A percentile compares a stretch with the other conserved stretches of the same genome.
Conservation (phyloP, 2,797 vertebrate genomes). For the Benthosema pterotum region DNA sequence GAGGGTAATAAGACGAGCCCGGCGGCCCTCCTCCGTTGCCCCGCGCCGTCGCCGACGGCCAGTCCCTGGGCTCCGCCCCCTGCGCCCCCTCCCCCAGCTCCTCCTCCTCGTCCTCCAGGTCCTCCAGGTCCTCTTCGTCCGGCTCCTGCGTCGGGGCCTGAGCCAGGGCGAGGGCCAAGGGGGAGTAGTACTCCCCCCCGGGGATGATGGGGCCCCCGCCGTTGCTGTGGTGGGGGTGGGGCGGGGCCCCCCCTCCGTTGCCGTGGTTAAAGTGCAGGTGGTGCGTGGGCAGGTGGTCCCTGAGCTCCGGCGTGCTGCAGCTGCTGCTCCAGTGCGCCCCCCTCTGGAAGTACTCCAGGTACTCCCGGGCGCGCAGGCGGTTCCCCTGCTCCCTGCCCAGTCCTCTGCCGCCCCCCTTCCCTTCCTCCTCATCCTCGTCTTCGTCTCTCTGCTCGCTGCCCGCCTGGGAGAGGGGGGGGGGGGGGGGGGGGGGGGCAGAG, state of each 20-base stretch:
- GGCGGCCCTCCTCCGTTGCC: slow-evolving; percentile 75
- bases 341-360: slow-evolving; percentile 97
- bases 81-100: slow-evolving; percentile 75
- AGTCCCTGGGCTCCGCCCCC: slow-evolving; percentile 4
- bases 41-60: too few relatives aligned
- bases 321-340: slow-evolving; percentile 86
- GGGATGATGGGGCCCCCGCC: slow-evolving; percentile 77
- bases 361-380: slow-evolving; percentile 91
- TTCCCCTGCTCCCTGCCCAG: slow-evolving; percentile 89
- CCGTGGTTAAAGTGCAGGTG: slow-evolving; percentile 86
- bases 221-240: slow-evolving; percentile 86
- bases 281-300: slow-evolving; percentile 83
- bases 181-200: slow-evolving; percentile 80
- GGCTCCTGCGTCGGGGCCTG: slow-evolving; percentile 73
- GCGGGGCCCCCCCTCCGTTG: slow-evolving; percentile 77
- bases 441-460: slow-evolving; percentile 78
- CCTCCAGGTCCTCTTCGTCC: slow-evolving; percentile 86
- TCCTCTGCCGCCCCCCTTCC: slow-evolving; percentile 63
- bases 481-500: slow-evolving; percentile 29
- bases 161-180: slow-evolving; percentile 82
- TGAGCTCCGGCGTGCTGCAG: slow-evolving; percentile 88
- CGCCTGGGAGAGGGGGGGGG: slow-evolving; percentile 52
- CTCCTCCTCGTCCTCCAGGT: slow-evolving; percentile 86
- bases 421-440: slow-evolving; percentile 65
- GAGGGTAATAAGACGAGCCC: slow-evolving; percentile 79